Evolutionary conservation across 2,113 vertebrate genomes (phyloP).

Genomic region (Sapayoa aenigma): DNA sequence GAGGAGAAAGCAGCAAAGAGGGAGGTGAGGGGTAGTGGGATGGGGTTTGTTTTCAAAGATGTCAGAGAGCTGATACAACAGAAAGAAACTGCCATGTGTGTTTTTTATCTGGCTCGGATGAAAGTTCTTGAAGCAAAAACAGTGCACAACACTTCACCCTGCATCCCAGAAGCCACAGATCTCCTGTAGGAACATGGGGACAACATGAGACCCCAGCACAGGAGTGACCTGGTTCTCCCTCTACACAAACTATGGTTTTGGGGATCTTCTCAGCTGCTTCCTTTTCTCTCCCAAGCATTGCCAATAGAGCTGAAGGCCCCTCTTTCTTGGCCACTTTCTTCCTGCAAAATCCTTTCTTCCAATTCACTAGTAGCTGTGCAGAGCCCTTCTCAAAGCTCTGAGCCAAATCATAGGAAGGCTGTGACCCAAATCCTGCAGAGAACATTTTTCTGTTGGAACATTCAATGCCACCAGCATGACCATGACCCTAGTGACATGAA

Average conservation of each 20-base stretch:
- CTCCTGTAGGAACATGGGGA: background rate
- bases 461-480: background rate
- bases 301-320: background rate
- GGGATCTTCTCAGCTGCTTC: background rate
- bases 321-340: background rate
- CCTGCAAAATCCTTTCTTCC: background rate
- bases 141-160: too few relatives aligned
- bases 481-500: background rate
- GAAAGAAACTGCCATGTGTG: background rate
- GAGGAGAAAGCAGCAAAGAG: background rate
- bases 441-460: background rate
- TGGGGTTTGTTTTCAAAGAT: background rate
- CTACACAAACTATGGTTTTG: rapidly evolving
- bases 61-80: background rate
- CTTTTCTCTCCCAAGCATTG: background rate
- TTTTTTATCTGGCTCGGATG: background rate
- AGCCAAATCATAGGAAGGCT: background rate
- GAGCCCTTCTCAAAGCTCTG: background rate
- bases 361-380: background rate
- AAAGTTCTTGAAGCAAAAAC: rapidly evolving
- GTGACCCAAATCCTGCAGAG: background rate
- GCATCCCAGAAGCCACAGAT: background rate
- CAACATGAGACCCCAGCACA: background rate
- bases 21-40: background rate
- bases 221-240: background rate